A percentile compares a stretch with the other conserved stretches of the same genome.
phyloP scores from a whole-genome alignment of 2,797 vertebrate genomes.

The Dallia pectoralis region DNA sequence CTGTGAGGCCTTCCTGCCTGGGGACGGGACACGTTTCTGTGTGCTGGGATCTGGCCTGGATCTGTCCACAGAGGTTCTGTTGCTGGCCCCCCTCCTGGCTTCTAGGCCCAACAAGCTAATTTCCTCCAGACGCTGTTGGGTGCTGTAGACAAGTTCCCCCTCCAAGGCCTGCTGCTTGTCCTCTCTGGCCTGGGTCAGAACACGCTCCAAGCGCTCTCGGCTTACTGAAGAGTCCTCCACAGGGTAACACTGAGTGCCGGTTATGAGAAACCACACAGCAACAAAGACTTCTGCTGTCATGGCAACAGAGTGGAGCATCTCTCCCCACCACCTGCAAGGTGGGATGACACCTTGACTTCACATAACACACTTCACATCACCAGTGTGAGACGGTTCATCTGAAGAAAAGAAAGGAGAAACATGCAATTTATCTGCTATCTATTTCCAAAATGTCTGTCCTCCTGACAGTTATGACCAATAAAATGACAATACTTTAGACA shows the following conservation, averaged over 20 bases:
- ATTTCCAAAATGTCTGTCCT: not conserved
- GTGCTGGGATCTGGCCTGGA: slow-evolving; percentile 74
- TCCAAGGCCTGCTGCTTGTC: slow-evolving; percentile 65
- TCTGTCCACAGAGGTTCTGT: slow-evolving; percentile 76
- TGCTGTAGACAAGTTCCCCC: slow-evolving; percentile 66
- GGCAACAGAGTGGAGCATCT: slow-evolving; percentile 86
- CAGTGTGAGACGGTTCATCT: slow-evolving; percentile 82
- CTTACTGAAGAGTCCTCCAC: slow-evolving; percentile 80
- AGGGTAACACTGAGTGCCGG: slow-evolving; percentile 81
- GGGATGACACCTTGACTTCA: slow-evolving; percentile 81
- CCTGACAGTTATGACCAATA: too few species aligned
- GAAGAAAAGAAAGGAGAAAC: slow-evolving; percentile 66
- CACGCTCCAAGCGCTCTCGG: slow-evolving; percentile 71
- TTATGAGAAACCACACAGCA: slow-evolving; percentile 88
- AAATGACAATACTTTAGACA: not conserved
- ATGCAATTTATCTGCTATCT: slow-evolving; percentile 39
- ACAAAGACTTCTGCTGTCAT: slow-evolving; percentile 93
- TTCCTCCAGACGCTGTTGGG: slow-evolving; percentile 76
- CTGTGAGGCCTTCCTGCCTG: slow-evolving; percentile 64
- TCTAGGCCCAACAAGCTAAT: slow-evolving; percentile 75
- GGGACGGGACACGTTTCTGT: slow-evolving; percentile 65
- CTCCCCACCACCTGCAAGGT: slow-evolving; percentile 86
- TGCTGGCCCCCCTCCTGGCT: slow-evolving; percentile 65
- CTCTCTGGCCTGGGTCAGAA: slow-evolving; percentile 62
- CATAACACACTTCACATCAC: slow-evolving; percentile 81